Conservation (phyloP, 2,888 invertebrate species). For the Lypha dubia region DNA sequence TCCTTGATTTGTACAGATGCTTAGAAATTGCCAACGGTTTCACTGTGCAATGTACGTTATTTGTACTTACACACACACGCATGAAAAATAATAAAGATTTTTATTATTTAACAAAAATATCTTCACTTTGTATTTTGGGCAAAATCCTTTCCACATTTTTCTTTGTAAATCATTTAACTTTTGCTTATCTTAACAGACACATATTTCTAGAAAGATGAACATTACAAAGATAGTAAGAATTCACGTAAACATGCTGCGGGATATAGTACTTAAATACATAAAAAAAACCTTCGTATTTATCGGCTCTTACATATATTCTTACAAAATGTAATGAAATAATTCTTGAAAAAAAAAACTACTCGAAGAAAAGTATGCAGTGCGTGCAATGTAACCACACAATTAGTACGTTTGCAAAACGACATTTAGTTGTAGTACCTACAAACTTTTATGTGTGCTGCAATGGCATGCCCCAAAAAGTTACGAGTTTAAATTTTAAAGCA, state of each 20-base stretch:
- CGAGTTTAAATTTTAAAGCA: conserved; percentile 42
- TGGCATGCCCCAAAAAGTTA: conserved; percentile 17
- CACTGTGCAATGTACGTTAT: conserved; percentile 3
- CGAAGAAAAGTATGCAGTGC: conserved; percentile 33
- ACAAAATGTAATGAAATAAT: neutral
- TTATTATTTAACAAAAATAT: conserved; percentile 13
- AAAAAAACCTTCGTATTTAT: no score
- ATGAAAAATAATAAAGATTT: neutral
- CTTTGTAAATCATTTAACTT: conserved; percentile 58
- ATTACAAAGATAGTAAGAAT: conserved; percentile 48
- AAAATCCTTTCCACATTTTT: conserved; percentile 60
- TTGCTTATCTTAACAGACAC: conserved; percentile 40
- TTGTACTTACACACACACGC: neutral
- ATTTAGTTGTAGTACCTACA: conserved; percentile 27
- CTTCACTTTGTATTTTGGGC: conserved; percentile 39
- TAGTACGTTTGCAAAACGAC: conserved; percentile 65
- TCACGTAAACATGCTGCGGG: conserved; percentile 60
- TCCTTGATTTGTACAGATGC: no score
- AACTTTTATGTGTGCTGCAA: conserved; percentile 11
- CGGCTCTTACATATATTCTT: conserved; percentile 2
- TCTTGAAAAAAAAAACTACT: neutral
- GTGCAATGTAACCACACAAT: conserved; percentile 70
- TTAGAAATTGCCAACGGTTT: neutral
- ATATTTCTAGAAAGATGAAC: conserved; percentile 5
- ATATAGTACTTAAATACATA: conserved; percentile 31